Evolutionary conservation across 53 echinoderm and acorn worm species (phyloP), one percentile per base, ranked within the genome.

Genomic region (Holothuria scabra): DNA sequence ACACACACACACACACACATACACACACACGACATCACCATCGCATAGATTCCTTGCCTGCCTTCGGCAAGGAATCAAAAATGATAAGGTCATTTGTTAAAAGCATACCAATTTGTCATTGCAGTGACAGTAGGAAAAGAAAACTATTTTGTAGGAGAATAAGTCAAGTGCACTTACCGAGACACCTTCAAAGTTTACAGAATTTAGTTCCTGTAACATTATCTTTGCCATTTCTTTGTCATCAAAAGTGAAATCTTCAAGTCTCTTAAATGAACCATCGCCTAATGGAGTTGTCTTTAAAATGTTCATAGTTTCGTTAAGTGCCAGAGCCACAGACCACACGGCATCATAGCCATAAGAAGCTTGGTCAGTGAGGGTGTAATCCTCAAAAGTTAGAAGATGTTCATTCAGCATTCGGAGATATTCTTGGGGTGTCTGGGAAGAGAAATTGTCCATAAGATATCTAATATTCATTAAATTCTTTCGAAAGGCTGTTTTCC

Each of bases 201-300:
- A 76, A 59, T 86, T 90, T 5, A 90, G 59, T n/a, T 75, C 32
- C 8, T 72, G 60, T 29, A 90, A 83, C 69, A 90, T 85, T 37
- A 90, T 65, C 61, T 31, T 32, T n/a, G 83, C 52, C 66, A 90
- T 83, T 30, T 90, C 90, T 28, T 86, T 58, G 29, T 90, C 90
- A 30, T 90, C 90, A 29, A 85, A 90, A 2, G 67, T 90, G 48
- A 90, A 90, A 25, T 86, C 84, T 58, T 90, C 90, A 21, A 90
- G 86, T 71, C 65, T 59, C 55, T 65, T 82, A 10, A 22, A 30
- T 14, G 24, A 52, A 12, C 76, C 86, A 59, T 82, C 78, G 20
- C 29, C 20, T 28, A 85, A 74, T 14, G 46, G 56, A 38, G 35
- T 83, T 44, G 67, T 65, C 52, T 86, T 65, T 18, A 90, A 49